Percentiles rank a stretch among this genome's conserved stretches.
Conservation (phyloP, 2,888 invertebrate genomes). For the Charanyca ferruginea region DNA sequence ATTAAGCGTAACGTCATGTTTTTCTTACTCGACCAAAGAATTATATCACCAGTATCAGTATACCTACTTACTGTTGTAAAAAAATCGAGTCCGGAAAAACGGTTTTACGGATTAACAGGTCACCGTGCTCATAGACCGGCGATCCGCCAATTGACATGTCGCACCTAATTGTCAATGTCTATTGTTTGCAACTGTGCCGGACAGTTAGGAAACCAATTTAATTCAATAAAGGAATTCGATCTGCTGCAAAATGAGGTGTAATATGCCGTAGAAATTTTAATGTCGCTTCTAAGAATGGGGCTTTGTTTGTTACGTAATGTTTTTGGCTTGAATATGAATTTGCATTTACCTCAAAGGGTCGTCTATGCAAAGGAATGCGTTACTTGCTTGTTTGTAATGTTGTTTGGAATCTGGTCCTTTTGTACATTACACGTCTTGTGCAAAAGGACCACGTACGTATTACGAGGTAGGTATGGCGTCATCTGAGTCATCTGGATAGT, state of each 20-base stretch:
- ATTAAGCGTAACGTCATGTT: neutral
- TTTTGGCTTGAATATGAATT: conserved; percentile 36
- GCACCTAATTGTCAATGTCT: conserved; percentile 66
- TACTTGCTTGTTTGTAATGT: conserved; percentile 18
- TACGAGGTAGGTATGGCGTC: conserved; percentile 19
- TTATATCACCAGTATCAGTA: no score
- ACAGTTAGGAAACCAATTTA: conserved; percentile 71
- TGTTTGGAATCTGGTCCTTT: conserved; percentile 39
- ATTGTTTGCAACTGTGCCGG: conserved; percentile 72
- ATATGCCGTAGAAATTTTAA: conserved; percentile 47
- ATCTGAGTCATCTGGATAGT: conserved; percentile 41
- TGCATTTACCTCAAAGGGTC: conserved; percentile 37
- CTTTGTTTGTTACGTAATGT: conserved; percentile 35
- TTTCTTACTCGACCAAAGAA: neutral
- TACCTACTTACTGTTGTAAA: conserved; percentile 20
- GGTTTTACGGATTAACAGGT: conserved; percentile 30
- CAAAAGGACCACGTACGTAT: conserved; percentile 42
- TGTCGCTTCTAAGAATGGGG: conserved; percentile 40
- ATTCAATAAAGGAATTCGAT: conserved; percentile 63
- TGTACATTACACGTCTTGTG: conserved; percentile 26
- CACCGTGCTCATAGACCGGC: conserved; percentile 19
- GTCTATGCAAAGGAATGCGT: conserved; percentile 38
- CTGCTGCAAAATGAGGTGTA: conserved; percentile 48
- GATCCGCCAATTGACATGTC: conserved; percentile 56
- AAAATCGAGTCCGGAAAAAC: conserved; percentile 30